phyloP scores from a whole-genome alignment of 2,797 vertebrate species.

The Myotis myotis region DNA sequence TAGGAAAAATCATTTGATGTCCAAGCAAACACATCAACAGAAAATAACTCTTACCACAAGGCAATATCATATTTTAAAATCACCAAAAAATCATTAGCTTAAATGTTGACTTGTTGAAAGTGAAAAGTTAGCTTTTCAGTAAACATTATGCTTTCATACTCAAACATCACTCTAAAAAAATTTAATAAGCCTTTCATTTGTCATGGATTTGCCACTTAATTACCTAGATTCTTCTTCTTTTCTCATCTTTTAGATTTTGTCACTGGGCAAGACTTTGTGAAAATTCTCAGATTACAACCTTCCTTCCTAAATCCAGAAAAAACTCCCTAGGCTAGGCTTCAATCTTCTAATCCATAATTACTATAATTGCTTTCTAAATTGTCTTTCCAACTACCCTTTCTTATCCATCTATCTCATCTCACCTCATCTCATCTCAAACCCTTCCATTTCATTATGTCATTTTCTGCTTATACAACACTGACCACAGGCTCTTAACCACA shows the following conservation, averaged over 20 bases:
- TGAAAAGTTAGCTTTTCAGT: conserved; percentile 32
- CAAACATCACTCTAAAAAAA: conserved; percentile 9
- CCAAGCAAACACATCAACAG: neutral
- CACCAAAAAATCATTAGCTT: neutral
- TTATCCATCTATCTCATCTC: neutral
- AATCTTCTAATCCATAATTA: conserved; percentile 64
- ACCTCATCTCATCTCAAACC: neutral
- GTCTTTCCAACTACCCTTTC: conserved; percentile 13
- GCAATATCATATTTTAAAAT: conserved; percentile 14
- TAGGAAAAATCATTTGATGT: conserved; percentile 41
- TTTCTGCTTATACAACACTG: neutral
- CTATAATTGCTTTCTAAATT: conserved; percentile 57
- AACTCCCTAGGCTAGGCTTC: conserved; percentile 31
- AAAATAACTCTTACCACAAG: neutral
- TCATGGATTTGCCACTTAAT: conserved; percentile 35
- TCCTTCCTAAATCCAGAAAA: conserved; percentile 54
- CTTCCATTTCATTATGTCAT: neutral
- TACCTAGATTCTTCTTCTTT: conserved; percentile 17
- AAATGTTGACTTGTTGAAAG: conserved; percentile 1
- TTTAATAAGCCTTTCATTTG: conserved; percentile 29
- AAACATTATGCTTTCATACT: conserved; percentile 12
- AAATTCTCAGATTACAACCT: conserved; percentile 61
- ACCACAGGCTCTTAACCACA: neutral
- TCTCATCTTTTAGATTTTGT: conserved; percentile 24
- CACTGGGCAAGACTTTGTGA: conserved; percentile 49